These are phyloP conservation scores for Endotricha flammealis DNA, from an alignment of 2,888 invertebrate species.

Conservation along the genomic window DNA sequence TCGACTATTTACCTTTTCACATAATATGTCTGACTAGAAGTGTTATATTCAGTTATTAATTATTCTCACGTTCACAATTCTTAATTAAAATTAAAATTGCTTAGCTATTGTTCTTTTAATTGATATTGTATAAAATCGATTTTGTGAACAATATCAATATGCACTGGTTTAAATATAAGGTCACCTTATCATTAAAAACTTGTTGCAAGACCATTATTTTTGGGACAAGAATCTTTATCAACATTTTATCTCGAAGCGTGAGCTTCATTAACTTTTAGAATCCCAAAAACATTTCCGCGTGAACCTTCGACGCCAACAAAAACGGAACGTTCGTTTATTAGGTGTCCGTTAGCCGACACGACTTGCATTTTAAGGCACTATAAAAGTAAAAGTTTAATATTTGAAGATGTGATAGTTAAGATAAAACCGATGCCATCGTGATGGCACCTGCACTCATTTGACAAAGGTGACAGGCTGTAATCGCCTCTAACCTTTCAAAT, in stretches of 20 bases:
- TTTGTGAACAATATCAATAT: no score
- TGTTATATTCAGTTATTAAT: no score
- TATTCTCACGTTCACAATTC: no score
- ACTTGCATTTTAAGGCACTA: slow-evolving; percentile 61
- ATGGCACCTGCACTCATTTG: slow-evolving; percentile 65
- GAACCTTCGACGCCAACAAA: slow-evolving; percentile 20
- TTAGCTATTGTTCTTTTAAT: no score
- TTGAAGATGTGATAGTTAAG: slow-evolving; percentile 67
- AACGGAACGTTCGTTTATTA: slow-evolving; percentile 31
- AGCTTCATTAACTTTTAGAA: slow-evolving; percentile 9
- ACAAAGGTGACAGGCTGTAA: slow-evolving; percentile 19
- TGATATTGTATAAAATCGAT: no score
- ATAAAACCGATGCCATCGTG: slow-evolving; percentile 54
- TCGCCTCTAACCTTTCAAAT: slow-evolving; percentile 15
- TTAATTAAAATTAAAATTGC: no score
- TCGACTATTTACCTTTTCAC: no score
- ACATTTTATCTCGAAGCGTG: slow-evolving; percentile 1
- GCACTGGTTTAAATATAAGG: no score
- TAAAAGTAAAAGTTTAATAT: slow-evolving; percentile 75
- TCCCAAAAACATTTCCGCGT: slow-evolving; percentile 8
- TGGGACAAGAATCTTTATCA: not conserved
- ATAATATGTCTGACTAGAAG: no score
- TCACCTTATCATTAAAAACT: no score
- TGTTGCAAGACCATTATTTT: not conserved
- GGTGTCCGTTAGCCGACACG: slow-evolving; percentile 55